phyloP scores from a whole-genome alignment of 2,113 vertebrate species.

The Gavia stellata region DNA sequence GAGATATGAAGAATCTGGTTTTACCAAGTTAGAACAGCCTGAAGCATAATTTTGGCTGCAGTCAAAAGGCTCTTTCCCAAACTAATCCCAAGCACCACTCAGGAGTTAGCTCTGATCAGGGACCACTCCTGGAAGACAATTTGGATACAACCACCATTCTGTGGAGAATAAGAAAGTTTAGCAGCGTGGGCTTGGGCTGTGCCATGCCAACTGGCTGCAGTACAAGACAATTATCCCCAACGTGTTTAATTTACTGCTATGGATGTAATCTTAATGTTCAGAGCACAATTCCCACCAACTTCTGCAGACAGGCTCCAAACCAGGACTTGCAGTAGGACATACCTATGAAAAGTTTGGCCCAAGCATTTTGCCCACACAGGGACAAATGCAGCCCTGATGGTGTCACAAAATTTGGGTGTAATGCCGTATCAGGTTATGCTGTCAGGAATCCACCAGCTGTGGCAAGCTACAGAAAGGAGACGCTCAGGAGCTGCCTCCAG shows the following conservation, averaged over 20 bases:
- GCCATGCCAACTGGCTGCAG: not conserved
- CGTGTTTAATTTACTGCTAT: not conserved
- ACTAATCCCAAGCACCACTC: not conserved
- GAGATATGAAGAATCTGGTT: not conserved
- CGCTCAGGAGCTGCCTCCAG: not conserved
- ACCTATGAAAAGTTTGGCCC: not conserved
- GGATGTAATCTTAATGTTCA: not conserved
- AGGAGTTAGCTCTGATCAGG: not conserved
- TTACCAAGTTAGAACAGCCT: not conserved
- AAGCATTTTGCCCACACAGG: not conserved
- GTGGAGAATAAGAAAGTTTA: not conserved
- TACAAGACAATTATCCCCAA: not conserved
- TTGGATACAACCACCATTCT: not conserved
- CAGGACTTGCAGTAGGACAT: not conserved
- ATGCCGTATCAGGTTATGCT: not conserved
- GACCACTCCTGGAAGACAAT: not conserved
- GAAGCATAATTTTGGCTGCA: not conserved
- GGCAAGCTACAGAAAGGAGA: not conserved
- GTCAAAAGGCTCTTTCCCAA: not conserved
- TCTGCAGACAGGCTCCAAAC: not conserved
- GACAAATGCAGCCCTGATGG: not conserved
- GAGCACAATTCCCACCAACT: not conserved
- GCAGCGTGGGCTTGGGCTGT: not conserved
- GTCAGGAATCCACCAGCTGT: not conserved
- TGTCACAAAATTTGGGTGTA: not conserved